Conservation (phyloP, 2,888 invertebrate genomes). For the Hymenopus coronatus region DNA sequence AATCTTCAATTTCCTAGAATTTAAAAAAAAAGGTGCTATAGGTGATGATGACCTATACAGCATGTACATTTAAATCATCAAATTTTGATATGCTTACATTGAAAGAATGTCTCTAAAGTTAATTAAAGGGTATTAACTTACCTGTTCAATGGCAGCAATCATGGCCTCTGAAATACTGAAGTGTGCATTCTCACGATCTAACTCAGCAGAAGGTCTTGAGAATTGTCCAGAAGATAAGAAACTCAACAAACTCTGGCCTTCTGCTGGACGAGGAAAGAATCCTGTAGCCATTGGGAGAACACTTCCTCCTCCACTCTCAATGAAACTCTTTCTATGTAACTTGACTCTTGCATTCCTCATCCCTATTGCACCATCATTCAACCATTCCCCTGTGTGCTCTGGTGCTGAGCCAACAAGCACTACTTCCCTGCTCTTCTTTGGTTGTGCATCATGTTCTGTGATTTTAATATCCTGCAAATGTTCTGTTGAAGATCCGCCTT, state of each 20-base stretch:
- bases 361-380: slow-evolving; percentile 33
- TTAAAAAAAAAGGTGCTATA: too few species aligned
- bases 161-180: slow-evolving; percentile 81
- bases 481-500: not conserved
- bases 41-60: too few species aligned
- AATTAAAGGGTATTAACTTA: slow-evolving; percentile 31
- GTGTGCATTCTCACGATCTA: slow-evolving; percentile 83
- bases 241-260: slow-evolving; percentile 69
- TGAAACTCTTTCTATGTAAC: slow-evolving; percentile 55
- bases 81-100: too few species aligned
- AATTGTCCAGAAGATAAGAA: slow-evolving; percentile 72
- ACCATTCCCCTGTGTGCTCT: slow-evolving; percentile 27
- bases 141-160: slow-evolving; percentile 75
- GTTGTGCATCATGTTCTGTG: not conserved
- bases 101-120: not conserved
- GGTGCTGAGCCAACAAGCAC: slow-evolving; percentile 32
- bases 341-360: slow-evolving; percentile 51
- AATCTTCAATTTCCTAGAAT: too few species aligned
- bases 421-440: slow-evolving; percentile 2
- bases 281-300: slow-evolving; percentile 59
- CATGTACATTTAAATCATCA: too few species aligned
- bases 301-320: slow-evolving; percentile 58
- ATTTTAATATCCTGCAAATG: not conserved
- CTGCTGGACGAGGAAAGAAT: slow-evolving; percentile 59
- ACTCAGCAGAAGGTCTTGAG: slow-evolving; percentile 67